Evolutionary conservation across 2,113 vertebrate species (phyloP).

Genomic region (Heterotilapia buettikoferi): DNA sequence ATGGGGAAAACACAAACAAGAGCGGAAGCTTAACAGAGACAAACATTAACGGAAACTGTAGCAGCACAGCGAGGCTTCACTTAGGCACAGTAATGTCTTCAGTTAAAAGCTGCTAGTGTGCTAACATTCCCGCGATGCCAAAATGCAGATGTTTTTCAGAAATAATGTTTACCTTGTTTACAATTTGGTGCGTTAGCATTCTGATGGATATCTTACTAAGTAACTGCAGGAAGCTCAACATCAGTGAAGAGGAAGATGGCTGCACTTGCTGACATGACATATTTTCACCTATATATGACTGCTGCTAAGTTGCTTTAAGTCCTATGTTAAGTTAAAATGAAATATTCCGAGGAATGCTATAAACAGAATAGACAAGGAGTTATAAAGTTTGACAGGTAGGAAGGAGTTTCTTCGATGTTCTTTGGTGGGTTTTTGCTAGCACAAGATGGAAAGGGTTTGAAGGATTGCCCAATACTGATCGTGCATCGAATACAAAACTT

Average conservation of each 20-base stretch:
- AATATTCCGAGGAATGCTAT: not conserved
- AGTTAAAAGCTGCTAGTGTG: not conserved
- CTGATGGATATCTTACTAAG: not conserved
- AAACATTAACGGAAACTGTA: not conserved
- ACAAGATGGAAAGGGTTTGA: not conserved
- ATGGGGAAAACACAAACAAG: not conserved
- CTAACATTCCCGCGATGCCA: not conserved
- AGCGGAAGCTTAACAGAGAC: not conserved
- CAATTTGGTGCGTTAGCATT: not conserved
- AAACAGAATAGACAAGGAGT: not conserved
- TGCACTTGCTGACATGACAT: not conserved
- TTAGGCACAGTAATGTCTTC: not conserved
- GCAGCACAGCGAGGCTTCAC: not conserved
- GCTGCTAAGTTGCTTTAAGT: not conserved
- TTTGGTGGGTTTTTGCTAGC: not conserved
- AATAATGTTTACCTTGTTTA: not conserved
- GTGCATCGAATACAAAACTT: not conserved
- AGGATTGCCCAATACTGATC: not conserved
- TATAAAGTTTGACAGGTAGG: not conserved
- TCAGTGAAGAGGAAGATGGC: not conserved
- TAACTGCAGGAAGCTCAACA: not conserved
- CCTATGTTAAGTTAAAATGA: not conserved
- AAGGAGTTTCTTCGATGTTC: not conserved
- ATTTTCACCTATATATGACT: not conserved
- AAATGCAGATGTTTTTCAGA: not conserved